Evolutionary conservation across 2,797 vertebrate species (phyloP).

Genomic region (Lophius americanus): DNA sequence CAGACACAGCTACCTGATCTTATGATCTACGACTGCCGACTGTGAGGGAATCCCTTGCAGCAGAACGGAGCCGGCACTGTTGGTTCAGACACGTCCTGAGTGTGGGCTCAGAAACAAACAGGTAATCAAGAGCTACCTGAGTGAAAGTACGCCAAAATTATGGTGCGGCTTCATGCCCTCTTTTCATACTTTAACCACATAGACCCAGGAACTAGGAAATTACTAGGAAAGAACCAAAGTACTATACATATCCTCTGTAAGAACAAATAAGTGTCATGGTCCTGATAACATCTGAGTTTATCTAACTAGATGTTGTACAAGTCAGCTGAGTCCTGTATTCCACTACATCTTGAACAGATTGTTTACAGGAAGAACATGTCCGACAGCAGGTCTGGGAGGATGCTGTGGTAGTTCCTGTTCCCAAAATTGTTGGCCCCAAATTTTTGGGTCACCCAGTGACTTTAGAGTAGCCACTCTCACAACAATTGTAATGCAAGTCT

Average conservation of each 20-base stretch:
- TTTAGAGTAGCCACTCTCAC: too few species aligned
- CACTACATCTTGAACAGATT: too few species aligned
- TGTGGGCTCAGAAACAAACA: background rate
- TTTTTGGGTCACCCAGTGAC: too few species aligned
- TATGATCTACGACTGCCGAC: constrained; percentile 43
- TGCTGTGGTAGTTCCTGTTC: too few species aligned
- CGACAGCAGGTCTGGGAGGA: too few species aligned
- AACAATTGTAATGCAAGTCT: too few species aligned
- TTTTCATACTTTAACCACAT: background rate
- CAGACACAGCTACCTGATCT: constrained; percentile 62
- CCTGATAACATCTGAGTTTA: too few species aligned
- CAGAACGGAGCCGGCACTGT: constrained; percentile 41
- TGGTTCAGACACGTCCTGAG: constrained; percentile 31
- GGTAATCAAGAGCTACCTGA: constrained; percentile 11
- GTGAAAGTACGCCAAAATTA: constrained; percentile 3
- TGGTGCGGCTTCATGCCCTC: background rate
- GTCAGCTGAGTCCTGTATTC: too few species aligned
- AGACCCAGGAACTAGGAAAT: background rate
- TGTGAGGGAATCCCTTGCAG: constrained; percentile 59
- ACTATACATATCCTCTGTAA: background rate
- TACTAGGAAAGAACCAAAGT: background rate
- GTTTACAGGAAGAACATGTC: too few species aligned
- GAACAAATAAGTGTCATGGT: too few species aligned
- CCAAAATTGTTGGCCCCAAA: too few species aligned
- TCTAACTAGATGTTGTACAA: too few species aligned